These are phyloP conservation scores for Smittia sp. DNA, from an alignment of 2,888 invertebrate genomes.

Conservation along the genomic window DNA sequence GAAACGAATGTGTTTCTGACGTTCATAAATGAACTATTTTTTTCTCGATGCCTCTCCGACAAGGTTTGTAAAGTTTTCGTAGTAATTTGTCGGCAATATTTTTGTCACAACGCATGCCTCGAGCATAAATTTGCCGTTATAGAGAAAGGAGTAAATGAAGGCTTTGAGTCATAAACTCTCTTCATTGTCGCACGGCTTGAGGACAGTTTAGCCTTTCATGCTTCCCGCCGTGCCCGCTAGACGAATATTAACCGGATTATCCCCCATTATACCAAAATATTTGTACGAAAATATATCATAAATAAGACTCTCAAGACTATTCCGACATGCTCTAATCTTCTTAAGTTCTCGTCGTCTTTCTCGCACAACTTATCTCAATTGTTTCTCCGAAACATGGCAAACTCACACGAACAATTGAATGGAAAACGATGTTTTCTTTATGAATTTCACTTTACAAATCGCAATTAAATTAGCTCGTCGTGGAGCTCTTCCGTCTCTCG, in stretches of 20 bases:
- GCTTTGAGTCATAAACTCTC: slow-evolving; percentile 34
- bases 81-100: slow-evolving; percentile 1
- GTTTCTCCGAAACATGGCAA: slow-evolving; percentile 11
- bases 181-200: slow-evolving; percentile 8
- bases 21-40: slow-evolving; percentile 37
- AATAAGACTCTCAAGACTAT: slow-evolving; percentile 9
- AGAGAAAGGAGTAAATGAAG: slow-evolving; percentile 31
- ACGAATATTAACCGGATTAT: slow-evolving; percentile 34
- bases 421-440: slow-evolving; percentile 11
- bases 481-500: background rate
- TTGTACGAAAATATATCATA: slow-evolving; percentile 39
- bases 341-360: slow-evolving; percentile 9
- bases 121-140: background rate
- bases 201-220: background rate
- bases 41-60: background rate
- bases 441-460: slow-evolving; percentile 22
- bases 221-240: background rate
- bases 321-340: slow-evolving; percentile 39
- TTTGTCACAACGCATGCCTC: background rate
- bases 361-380: background rate
- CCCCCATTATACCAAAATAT: slow-evolving; percentile 31
- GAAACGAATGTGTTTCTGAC: slow-evolving; percentile 36
- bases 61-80: background rate
- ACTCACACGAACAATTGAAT: slow-evolving; percentile 15
- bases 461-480: slow-evolving; percentile 17